These are phyloP conservation scores for Caenorhabditis auriculariae DNA, from an alignment of 2,888 invertebrate species.

Conservation along the genomic window DNA sequence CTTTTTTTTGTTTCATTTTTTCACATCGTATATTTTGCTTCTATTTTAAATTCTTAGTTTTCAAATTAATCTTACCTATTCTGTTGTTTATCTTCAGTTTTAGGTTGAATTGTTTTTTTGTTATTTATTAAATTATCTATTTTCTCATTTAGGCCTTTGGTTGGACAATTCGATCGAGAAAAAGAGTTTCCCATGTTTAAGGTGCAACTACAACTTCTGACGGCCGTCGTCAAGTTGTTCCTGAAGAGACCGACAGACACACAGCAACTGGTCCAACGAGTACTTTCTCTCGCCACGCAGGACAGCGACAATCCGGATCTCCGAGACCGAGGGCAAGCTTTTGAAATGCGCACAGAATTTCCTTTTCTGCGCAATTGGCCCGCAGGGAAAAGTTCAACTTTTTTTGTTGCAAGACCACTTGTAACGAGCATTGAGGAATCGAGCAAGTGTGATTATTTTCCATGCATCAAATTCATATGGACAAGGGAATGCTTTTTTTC, in stretches of 20 bases:
- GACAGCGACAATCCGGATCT: conserved; percentile 97
- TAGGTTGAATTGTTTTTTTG: too few relatives aligned
- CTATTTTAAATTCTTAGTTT: background rate
- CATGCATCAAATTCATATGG: too few relatives aligned
- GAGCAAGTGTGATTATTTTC: background rate
- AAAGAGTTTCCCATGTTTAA: conserved; percentile 70
- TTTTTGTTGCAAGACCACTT: too few relatives aligned
- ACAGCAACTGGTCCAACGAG: conserved; percentile 94
- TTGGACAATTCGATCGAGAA: too few relatives aligned
- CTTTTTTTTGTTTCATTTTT: background rate
- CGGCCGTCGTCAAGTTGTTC: conserved; percentile 97
- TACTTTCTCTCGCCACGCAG: conserved; percentile 69
- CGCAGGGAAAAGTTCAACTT: too few relatives aligned
- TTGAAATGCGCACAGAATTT: too few relatives aligned
- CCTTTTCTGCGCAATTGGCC: too few relatives aligned
- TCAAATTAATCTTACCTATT: too few relatives aligned
- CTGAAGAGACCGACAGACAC: conserved; percentile 96
- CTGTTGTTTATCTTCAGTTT: too few relatives aligned
- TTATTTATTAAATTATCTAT: too few relatives aligned
- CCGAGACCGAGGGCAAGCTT: conserved; percentile 79
- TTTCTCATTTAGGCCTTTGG: too few relatives aligned
- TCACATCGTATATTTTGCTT: background rate
- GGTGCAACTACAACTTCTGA: conserved; percentile 87
- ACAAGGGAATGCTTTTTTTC: conserved; percentile 2
- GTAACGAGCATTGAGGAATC: background rate